Percentiles rank a stretch among this genome's conserved stretches.
Evolutionary conservation across 2,113 vertebrate genomes (phyloP).

Genomic region (Poecilia latipinna): DNA sequence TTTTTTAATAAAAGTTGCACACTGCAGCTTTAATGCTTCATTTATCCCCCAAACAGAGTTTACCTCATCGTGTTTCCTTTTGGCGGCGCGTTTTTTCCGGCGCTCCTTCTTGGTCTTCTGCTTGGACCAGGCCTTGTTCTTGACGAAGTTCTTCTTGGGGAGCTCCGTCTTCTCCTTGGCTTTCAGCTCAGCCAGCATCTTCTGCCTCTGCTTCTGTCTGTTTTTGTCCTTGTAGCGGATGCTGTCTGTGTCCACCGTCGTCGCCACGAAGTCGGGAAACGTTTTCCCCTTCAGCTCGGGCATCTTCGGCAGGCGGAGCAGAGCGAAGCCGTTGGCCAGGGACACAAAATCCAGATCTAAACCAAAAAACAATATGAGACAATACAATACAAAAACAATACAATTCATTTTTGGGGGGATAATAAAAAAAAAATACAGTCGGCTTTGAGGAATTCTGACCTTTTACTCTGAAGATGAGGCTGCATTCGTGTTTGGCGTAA

Average conservation of each 20-base stretch:
- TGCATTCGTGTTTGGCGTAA: constrained; percentile 95
- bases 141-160: constrained; percentile 76
- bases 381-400: no score
- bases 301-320: constrained; percentile 94
- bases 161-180: constrained; percentile 50
- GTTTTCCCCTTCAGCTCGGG: constrained; percentile 89
- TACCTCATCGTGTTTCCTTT: constrained; percentile 88
- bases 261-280: constrained; percentile 83
- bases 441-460: constrained; percentile 72
- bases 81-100: constrained; percentile 82
- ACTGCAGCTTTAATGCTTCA: no score
- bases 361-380: neutral
- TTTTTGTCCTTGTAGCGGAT: constrained; percentile 95
- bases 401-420: neutral
- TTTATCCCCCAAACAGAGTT: neutral
- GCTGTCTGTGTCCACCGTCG: constrained; percentile 84
- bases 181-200: constrained; percentile 81
- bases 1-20: no score
- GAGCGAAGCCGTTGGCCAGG: constrained; percentile 89
- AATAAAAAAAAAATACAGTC: neutral
- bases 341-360: constrained; percentile 90
- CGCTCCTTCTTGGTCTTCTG: constrained; percentile 91
- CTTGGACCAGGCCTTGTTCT: constrained; percentile 94
- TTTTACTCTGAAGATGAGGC: constrained; percentile 93
- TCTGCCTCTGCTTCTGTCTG: constrained; percentile 89